These are phyloP conservation scores for Subanguina moxae DNA, from an alignment of 1,140 invertebrate species.

Conservation along the genomic window DNA sequence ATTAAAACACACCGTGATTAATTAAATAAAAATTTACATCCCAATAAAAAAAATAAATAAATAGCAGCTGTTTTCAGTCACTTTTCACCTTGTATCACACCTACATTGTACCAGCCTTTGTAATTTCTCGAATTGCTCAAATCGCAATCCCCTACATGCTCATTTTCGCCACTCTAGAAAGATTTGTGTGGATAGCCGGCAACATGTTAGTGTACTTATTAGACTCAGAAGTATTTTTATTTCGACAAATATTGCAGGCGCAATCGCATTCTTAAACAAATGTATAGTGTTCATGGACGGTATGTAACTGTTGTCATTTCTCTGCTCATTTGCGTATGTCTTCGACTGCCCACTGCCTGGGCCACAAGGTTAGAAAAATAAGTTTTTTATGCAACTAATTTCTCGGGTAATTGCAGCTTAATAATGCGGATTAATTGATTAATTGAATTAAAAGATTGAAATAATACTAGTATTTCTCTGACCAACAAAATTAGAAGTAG, in stretches of 20 bases:
- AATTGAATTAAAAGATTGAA: too few species aligned
- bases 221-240: background rate
- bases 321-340: slow-evolving; percentile 21
- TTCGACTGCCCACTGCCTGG: slow-evolving; percentile 32
- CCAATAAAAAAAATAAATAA: too few species aligned
- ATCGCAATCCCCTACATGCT: slow-evolving; percentile 55
- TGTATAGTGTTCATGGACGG: slow-evolving; percentile 31
- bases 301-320: slow-evolving; percentile 32
- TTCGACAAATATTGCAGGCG: slow-evolving; percentile 9
- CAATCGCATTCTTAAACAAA: slow-evolving; percentile 21
- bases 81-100: slow-evolving; percentile 50
- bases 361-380: slow-evolving; percentile 18
- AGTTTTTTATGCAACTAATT: too few species aligned
- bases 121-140: slow-evolving; percentile 44
- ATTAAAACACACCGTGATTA: too few species aligned
- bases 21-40: too few species aligned
- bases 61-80: slow-evolving; percentile 20
- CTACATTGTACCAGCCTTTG: slow-evolving; percentile 53
- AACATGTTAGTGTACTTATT: slow-evolving; percentile 14
- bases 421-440: too few species aligned
- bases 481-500: too few species aligned
- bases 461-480: too few species aligned
- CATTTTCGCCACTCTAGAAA: slow-evolving; percentile 55
- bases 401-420: too few species aligned
- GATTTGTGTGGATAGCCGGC: slow-evolving; percentile 49